A percentile compares a stretch with the other conserved stretches of the same genome.
These are phyloP conservation scores for Vidua macroura DNA, from an alignment of 2,113 vertebrate genomes.

Conservation along the genomic window DNA sequence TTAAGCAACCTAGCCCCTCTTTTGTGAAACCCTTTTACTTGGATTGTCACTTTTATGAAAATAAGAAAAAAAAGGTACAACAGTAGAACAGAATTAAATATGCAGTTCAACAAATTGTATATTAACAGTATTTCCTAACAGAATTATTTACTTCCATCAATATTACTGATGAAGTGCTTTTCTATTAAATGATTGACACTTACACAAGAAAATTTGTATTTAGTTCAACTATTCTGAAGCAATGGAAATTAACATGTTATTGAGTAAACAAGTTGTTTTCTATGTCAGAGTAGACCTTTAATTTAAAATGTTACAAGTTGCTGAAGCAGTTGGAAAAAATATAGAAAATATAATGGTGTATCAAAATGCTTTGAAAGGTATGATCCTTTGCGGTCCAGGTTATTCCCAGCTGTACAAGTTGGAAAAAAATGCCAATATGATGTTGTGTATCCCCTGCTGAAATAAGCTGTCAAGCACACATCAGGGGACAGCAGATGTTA, in stretches of 20 bases:
- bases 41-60: neutral
- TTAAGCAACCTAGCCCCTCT: neutral
- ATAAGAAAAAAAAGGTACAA: neutral
- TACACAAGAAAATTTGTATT: neutral
- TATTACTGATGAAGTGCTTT: neutral
- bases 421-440: neutral
- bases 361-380: neutral
- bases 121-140: neutral
- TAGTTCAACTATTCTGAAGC: neutral
- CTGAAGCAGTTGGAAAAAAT: neutral
- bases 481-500: slow-evolving; percentile 50
- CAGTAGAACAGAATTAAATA: neutral
- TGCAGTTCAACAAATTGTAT: neutral
- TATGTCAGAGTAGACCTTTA: neutral
- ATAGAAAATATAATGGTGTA: neutral
- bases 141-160: neutral
- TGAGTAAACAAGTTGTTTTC: neutral
- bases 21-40: neutral
- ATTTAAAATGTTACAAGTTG: neutral
- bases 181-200: neutral
- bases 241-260: neutral
- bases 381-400: neutral
- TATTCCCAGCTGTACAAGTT: neutral
- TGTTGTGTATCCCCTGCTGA: slow-evolving; percentile 26
- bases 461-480: slow-evolving; percentile 52